Base-by-base conservation (phyloP, 2,113 vertebrate genomes). In the Thunnus maccoyii region DNA sequence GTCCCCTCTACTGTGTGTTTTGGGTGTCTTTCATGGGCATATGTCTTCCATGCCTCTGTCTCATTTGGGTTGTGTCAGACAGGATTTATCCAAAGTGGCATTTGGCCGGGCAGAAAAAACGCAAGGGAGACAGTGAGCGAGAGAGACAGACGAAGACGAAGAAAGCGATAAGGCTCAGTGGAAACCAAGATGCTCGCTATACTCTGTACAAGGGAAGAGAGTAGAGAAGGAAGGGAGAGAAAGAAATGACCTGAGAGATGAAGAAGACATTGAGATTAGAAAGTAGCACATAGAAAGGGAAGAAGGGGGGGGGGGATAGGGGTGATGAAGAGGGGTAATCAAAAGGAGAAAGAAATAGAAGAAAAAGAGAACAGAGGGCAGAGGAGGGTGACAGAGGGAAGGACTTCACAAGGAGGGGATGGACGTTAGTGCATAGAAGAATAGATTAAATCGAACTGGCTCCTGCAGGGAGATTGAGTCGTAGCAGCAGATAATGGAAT, bases 251-350 rank as follows among this genome's bases (percentile, higher is more conserved):
- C 72, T 73, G 69, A 75, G 10, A 60, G 57, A 58, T 10, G n/a
- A 60, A 61, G 57, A 57, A 58, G 22, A 72, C 27, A 7, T 2
- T 22, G 22, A 51, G 50, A 52, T 68, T 57, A 56, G 71, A 70
- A 57, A 78, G 51, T 22, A 71, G 61, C 48, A 56, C 3, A 76
- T 7, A 44, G 30, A 25, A 5, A 47, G 50, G 41, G 25, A 72
- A 20, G 58, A 51, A 63, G 36, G 32, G 16, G 22, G 5, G 36
- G 32, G 16, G n/a, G 5, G 22, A 6, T 17, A 20, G 32, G 4
- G 36, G 56, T 57, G 76, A 70, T 77, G 64, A 83, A 68, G 77
- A 61, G 58, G 58, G 70, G 72, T 50, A 78, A 56, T 74, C 25
- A 70, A 72, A 72, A 30, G 27, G 27, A 30, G 27, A 30, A 30